These are phyloP conservation scores for Microctonus hyperodae DNA, from an alignment of 2,888 invertebrate genomes.

Conservation along the genomic window DNA sequence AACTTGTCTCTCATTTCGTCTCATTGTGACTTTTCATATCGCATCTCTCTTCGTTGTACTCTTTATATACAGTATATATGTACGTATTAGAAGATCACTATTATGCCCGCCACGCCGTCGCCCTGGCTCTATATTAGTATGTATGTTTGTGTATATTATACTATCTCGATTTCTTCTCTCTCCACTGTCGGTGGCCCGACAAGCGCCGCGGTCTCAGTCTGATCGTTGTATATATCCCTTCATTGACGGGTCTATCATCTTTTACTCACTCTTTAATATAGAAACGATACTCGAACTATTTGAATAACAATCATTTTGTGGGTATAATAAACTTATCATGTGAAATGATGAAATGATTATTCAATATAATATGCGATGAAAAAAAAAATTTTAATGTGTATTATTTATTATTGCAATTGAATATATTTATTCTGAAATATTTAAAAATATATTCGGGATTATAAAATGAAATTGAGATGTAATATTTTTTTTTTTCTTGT, in stretches of 20 bases:
- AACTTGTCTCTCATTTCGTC: background rate
- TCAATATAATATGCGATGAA: too few species aligned
- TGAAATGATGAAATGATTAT: too few species aligned
- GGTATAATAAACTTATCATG: too few species aligned
- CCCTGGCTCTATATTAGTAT: background rate
- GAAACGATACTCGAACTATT: slow-evolving; percentile 54
- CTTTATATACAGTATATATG: background rate
- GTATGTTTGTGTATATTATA: too few species aligned
- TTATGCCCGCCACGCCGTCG: background rate
- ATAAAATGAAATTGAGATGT: too few species aligned
- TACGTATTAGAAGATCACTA: background rate
- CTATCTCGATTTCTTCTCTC: slow-evolving; percentile 5
- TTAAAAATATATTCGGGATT: too few species aligned
- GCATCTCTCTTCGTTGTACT: slow-evolving; percentile 8
- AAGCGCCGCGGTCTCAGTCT: slow-evolving; percentile 7
- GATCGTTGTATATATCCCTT: slow-evolving; percentile 43
- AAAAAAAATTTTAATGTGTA: too few species aligned
- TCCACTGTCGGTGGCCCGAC: background rate
- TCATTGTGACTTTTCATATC: slow-evolving; percentile 41
- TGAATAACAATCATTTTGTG: too few species aligned
- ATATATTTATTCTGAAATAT: too few species aligned
- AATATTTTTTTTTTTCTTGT: too few species aligned
- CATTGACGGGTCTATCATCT: slow-evolving; percentile 60
- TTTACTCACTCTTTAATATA: slow-evolving; percentile 59
- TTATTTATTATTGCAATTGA: too few species aligned